phyloP scores from a whole-genome alignment of 2,797 vertebrate species.

The Hapalemur alaotrensis region DNA sequence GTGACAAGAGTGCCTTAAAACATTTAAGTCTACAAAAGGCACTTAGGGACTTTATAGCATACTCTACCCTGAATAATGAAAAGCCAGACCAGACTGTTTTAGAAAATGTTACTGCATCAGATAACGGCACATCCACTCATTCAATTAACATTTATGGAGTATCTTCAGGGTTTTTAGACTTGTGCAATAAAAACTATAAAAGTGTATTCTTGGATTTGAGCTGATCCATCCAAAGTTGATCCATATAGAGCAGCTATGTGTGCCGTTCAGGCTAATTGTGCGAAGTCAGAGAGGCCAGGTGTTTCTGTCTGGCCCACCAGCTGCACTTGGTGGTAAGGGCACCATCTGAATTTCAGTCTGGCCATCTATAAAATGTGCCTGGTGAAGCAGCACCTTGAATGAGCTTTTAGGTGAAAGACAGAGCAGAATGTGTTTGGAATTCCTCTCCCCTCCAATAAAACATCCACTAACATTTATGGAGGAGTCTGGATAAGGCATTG shows the following conservation, averaged over 20 bases:
- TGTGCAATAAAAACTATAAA: slow-evolving; percentile 45
- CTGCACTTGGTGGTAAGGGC: neutral
- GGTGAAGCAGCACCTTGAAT: neutral
- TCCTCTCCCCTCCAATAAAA: slow-evolving; percentile 43
- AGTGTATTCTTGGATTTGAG: neutral
- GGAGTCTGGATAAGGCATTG: neutral
- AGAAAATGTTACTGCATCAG: slow-evolving; percentile 48
- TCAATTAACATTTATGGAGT: slow-evolving; percentile 60
- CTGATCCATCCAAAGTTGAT: neutral
- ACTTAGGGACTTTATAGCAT: slow-evolving; percentile 53
- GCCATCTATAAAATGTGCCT: neutral
- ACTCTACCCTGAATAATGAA: slow-evolving; percentile 52
- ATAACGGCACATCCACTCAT: slow-evolving; percentile 51
- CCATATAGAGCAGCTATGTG: slow-evolving; percentile 30
- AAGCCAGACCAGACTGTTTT: slow-evolving; percentile 43
- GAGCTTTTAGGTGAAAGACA: neutral
- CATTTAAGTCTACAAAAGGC: slow-evolving; percentile 34
- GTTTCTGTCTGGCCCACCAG: slow-evolving; percentile 39
- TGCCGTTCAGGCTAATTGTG: neutral
- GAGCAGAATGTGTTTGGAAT: neutral
- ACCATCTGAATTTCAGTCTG: slow-evolving; percentile 30
- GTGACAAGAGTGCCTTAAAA: slow-evolving; percentile 36
- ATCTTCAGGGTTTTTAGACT: slow-evolving; percentile 47
- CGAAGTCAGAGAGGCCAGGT: slow-evolving; percentile 10
- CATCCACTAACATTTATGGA: neutral